Conservation (phyloP, 2,113 vertebrate genomes). For the Chrysochloris asiatica region DNA sequence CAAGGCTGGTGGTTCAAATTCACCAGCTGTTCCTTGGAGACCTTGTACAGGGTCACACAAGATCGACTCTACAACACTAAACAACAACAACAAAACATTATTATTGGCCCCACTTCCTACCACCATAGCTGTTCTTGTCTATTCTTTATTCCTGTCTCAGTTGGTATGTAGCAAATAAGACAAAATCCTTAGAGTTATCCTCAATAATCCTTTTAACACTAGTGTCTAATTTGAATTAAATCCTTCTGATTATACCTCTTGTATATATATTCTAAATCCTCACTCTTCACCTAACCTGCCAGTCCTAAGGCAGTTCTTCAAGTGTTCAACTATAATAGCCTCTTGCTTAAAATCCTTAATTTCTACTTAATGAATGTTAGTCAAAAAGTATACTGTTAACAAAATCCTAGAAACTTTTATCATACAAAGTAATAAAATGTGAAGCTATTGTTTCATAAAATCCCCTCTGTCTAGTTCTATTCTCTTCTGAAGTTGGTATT, state of each 20-base stretch:
- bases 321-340: not conserved
- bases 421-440: no score
- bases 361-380: no score
- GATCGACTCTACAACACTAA: no score
- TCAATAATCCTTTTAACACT: not conserved
- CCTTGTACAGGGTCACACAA: no score
- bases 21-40: no score
- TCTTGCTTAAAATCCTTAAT: not conserved
- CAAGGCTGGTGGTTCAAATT: no score
- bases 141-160: not conserved
- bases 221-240: not conserved
- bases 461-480: no score
- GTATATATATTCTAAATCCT: not conserved
- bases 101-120: not conserved
- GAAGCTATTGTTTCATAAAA: no score
- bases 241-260: not conserved
- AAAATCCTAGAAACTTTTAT: no score
- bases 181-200: not conserved
- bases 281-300: not conserved
- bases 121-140: not conserved
- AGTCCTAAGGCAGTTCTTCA: constrained; percentile 1
- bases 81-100: not conserved
- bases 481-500: no score
- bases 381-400: no score
- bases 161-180: not conserved